Base-by-base conservation (phyloP, 2,888 invertebrate species). In the Malacosoma neustria region DNA sequence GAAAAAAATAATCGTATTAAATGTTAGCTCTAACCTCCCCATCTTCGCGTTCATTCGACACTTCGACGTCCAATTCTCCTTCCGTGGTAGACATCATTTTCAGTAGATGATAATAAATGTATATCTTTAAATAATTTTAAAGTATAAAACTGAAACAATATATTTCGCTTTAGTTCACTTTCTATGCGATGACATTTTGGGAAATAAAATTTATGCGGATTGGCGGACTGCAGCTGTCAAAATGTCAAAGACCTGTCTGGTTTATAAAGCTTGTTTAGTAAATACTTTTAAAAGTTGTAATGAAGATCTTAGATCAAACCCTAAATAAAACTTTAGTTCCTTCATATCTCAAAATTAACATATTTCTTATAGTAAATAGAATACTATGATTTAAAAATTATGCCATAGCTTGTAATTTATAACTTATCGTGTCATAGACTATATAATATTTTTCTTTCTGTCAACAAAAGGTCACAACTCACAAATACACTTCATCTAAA, bases 31-130 rank as follows among this genome's bases (percentile, higher is more conserved):
- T 84, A 75, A 91, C 91, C 88, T 91, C 91, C 56, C 91, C 91
- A 43, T 91, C 91, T 61, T 91, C 89, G 42, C 88, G 72, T 63
- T 90, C 91, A 46, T 87, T 87, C 50, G 88, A 84, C 54, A 88
- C 85, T 43, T 87, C 81, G 44, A 89, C 75, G 51, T 88, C 77
- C 50, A 87, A 64, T 61, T 89, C 90, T 51, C 87, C 87, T 70
- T 89, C 89, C 82, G 90, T 89, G 39, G 85, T 82, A 41, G 85
- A 85, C 85, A 86, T 86, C 80, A 81, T 82, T 42, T 41, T 76
- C 45, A 40, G 40, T 40, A 47, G 46, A 48, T 57, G 40, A 46
- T 43, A 43, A 47, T 43, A 39, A 48, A 37, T 37, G 38, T 47
- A 38, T 42, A 57, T 57, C 66, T 54, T 58, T 52, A 57, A 57